A percentile compares a stretch with the other conserved stretches of the same genome.
phyloP scores from a whole-genome alignment of 92 coral and sea anemone species.

The Anthopleura xanthogrammica region DNA sequence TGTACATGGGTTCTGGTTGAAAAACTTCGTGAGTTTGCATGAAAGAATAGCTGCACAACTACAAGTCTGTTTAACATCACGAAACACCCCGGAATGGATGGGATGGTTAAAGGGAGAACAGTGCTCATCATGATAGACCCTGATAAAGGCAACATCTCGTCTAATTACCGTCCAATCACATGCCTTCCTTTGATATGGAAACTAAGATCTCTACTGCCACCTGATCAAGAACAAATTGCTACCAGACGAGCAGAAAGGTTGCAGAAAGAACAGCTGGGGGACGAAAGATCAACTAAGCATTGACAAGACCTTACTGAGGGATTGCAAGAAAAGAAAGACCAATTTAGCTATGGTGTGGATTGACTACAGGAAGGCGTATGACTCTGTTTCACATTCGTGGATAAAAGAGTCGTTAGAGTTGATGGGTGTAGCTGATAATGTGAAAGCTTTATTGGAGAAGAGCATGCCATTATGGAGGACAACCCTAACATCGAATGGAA shows the following conservation, averaged over 20 bases:
- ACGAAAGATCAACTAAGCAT: constrained; percentile 46
- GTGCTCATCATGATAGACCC: constrained; percentile 31
- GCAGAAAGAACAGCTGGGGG: constrained; percentile 28
- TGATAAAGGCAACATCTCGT: background rate
- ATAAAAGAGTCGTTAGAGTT: no score
- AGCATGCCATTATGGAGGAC: no score
- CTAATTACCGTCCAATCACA: constrained; percentile 34
- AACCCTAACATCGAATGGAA: no score
- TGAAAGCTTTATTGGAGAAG: no score
- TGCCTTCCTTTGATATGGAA: constrained; percentile 57
- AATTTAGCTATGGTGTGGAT: constrained; percentile 49
- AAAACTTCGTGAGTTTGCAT: constrained; percentile 22
- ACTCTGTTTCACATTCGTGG: constrained; percentile 36
- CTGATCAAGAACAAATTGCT: constrained; percentile 11
- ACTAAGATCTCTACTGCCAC: constrained; percentile 31
- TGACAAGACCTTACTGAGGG: constrained; percentile 41
- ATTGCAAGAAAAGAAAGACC: constrained; percentile 26
- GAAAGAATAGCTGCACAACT: constrained; percentile 29
- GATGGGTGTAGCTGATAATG: no score
- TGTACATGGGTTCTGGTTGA: constrained; percentile 43
- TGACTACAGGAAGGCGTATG: constrained; percentile 44
- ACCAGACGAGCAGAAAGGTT: constrained; percentile 48
- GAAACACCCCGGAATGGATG: constrained; percentile 31
- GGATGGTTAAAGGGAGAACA: constrained; percentile 42
- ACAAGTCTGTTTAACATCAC: constrained; percentile 10